Evolutionary conservation across 1,140 invertebrate genomes (phyloP).

Genomic region (Archivesica marissinica): DNA sequence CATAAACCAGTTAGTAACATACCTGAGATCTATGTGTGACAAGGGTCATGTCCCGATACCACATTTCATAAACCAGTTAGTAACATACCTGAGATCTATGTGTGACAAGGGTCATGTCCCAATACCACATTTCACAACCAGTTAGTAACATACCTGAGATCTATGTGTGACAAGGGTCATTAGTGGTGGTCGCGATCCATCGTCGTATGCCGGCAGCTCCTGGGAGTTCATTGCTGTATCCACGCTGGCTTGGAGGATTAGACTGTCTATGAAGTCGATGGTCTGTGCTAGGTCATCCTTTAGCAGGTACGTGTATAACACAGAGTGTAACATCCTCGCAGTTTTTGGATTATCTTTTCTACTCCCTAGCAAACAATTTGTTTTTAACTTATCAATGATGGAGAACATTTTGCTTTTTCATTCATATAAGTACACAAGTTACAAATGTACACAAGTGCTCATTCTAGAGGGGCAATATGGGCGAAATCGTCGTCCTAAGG

Average conservation of each 20-base stretch:
- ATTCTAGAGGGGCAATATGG: no score
- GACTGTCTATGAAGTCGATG: slow-evolving; percentile 77
- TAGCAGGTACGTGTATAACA: slow-evolving; percentile 80
- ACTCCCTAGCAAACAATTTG: background rate
- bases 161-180: slow-evolving; percentile 76
- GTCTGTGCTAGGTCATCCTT: slow-evolving; percentile 74
- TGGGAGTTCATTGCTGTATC: slow-evolving; percentile 62
- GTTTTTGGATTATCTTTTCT: slow-evolving; percentile 63
- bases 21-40: no score
- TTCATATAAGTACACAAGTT: no score
- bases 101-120: no score
- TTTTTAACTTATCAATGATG: no score
- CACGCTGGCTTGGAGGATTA: slow-evolving; percentile 75
- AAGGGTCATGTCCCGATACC: no score
- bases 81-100: no score
- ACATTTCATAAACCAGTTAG: background rate
- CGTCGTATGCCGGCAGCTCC: slow-evolving; percentile 56
- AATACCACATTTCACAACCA: no score
- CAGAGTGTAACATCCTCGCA: slow-evolving; percentile 75
- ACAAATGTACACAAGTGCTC: no score
- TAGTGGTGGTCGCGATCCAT: slow-evolving; percentile 67
- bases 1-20: background rate
- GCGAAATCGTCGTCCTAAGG: no score
- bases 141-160: slow-evolving; percentile 68
- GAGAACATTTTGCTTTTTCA: no score